These are phyloP conservation scores for Chamaedrilus cognettii DNA, from an alignment of 2,888 invertebrate species.

Conservation along the genomic window DNA sequence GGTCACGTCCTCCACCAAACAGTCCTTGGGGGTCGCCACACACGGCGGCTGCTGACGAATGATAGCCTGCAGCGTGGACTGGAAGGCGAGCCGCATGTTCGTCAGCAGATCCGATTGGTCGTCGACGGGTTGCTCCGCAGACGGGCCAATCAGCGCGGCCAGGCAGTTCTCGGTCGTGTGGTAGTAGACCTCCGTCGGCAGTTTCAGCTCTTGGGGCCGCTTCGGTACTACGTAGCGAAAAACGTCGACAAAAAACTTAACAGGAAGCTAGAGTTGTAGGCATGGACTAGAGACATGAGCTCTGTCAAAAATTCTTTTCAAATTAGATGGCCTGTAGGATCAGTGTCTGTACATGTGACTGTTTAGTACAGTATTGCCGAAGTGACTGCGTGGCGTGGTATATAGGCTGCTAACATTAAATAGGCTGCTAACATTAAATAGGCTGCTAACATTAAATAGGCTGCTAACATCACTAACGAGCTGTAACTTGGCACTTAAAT, in stretches of 20 bases:
- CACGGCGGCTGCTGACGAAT: slow-evolving; percentile 26
- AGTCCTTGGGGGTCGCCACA: slow-evolving; percentile 26
- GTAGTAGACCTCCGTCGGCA: slow-evolving; percentile 35
- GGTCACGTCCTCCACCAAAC: slow-evolving; percentile 32
- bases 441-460: no score
- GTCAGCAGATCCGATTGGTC: background rate
- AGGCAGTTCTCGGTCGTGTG: slow-evolving; percentile 25
- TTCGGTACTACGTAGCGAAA: slow-evolving; percentile 30
- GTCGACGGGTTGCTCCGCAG: background rate
- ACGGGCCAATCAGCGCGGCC: slow-evolving; percentile 6
- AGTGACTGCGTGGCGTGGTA: no score
- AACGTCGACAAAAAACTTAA: background rate
- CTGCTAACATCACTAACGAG: no score
- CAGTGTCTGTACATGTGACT: no score
- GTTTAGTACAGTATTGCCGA: no score
- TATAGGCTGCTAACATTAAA: no score
- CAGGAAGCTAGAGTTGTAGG: no score
- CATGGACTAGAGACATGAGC: no score
- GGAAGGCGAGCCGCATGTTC: slow-evolving; percentile 23
- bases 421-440: no score
- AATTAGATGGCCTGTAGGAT: no score
- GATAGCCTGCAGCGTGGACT: slow-evolving; percentile 25
- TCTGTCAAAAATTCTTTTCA: no score
- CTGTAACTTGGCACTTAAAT: no score
- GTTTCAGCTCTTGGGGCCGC: slow-evolving; percentile 30